Evolutionary conservation across 2,888 invertebrate species (phyloP), one percentile per base, ranked within the genome.

Genomic region (Microplitis deprimator): DNA sequence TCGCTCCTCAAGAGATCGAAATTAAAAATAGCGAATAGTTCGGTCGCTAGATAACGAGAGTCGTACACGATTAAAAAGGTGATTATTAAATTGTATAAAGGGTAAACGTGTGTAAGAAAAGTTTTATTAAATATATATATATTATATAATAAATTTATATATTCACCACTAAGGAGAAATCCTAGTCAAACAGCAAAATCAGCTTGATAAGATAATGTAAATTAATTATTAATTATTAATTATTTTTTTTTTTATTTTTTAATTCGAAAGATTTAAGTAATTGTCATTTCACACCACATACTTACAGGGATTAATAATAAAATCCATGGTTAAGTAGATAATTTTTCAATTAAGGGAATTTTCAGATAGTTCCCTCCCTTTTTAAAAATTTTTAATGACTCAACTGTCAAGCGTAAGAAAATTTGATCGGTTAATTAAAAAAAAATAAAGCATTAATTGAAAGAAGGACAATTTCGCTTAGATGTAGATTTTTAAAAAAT

Each of bases 91-190:
- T 81, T 78, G 79, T 64, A 80, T 82, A 82, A 72, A 75, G 83
- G 79, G 81, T 82, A 83, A 78, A 82, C 29, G 13, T 50, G 13
- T 50, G 50, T 50, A 50, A 50, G 50, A 50, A 50, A 50, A 50
- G 13, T 50, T 50, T 50, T 50, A 50, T 50, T 50, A 50, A 13
- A 50, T 50, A 50, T 29, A 29, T 29, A 29, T 29, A 29, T 29
- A 29, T 29, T 71, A 72, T 79, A 75, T 78, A 70, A 77, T 79
- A 73, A 72, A 82, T 79, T 80, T 85, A 82, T 79, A 82, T 78
- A 82, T 82, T 83, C 81, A 81, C 83, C 79, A 81, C 83, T 84
- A 85, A 81, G 86, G 84, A 86, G 85, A 84, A 85, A 86, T 86
- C 86, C 85, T 86, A 86, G 86, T 86, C 86, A 86, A 81, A 29